A percentile compares a stretch with the other conserved stretches of the same genome.
Conservation (phyloP, 2,888 invertebrate species). For the Dascillus cervinus region DNA sequence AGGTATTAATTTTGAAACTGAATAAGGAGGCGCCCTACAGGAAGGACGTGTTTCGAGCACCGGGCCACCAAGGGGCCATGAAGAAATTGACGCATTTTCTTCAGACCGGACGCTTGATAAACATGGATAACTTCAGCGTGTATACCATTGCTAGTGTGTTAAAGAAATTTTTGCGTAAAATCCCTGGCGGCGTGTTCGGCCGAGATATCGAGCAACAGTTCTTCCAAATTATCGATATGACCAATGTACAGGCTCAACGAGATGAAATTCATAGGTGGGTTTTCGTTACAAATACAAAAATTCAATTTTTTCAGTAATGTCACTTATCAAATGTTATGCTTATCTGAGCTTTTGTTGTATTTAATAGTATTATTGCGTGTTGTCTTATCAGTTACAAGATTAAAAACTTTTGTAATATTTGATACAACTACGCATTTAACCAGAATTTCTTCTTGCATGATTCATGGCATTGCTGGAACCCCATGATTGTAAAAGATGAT, state of each 20-base stretch:
- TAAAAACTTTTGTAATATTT: not conserved
- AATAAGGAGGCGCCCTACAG: conserved; percentile 92
- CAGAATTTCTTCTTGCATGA: conserved; percentile 3
- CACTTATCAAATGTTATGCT: too few relatives aligned
- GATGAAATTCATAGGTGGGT: conserved; percentile 85
- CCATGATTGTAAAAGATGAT: not conserved
- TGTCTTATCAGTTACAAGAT: not conserved
- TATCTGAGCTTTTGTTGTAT: too few relatives aligned
- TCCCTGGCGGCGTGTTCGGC: conserved; percentile 95
- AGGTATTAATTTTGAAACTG: conserved; percentile 85
- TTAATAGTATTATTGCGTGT: too few relatives aligned
- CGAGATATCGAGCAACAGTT: conserved; percentile 83
- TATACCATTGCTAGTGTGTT: conserved; percentile 97
- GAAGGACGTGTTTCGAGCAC: conserved; percentile 91
- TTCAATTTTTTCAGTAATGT: too few relatives aligned
- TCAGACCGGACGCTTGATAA: conserved; percentile 81
- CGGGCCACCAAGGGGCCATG: conserved; percentile 92
- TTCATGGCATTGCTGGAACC: not conserved
- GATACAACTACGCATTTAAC: conserved; percentile 1
- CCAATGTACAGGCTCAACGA: conserved; percentile 76
- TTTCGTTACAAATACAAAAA: too few relatives aligned
- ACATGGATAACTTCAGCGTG: conserved; percentile 91
- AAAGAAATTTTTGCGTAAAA: conserved; percentile 94
- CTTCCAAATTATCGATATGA: conserved; percentile 79
- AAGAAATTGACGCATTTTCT: conserved; percentile 87